These are phyloP conservation scores for Chelidonichthys spinosus DNA, from an alignment of 2,797 vertebrate genomes.

Conservation along the genomic window DNA sequence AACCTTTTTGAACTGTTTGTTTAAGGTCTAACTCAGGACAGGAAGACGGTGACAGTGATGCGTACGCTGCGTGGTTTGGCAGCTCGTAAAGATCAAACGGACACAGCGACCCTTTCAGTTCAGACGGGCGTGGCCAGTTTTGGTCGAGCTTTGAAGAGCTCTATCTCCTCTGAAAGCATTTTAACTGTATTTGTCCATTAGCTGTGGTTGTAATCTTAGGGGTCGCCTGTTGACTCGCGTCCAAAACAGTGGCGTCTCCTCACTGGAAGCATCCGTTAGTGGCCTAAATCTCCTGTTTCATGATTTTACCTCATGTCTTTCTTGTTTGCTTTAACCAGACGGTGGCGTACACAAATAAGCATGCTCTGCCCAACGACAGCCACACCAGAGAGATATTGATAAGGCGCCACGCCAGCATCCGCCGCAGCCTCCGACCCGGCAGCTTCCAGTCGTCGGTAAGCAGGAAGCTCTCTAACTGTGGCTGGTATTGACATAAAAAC, in stretches of 20 bases:
- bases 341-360: conserved; percentile 89
- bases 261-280: background rate
- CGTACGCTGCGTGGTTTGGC: background rate
- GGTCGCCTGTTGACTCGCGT: background rate
- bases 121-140: conserved; percentile 60
- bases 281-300: background rate
- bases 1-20: conserved; percentile 32
- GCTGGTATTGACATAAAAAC: background rate
- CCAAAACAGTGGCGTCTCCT: background rate
- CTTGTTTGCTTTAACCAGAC: conserved; percentile 83
- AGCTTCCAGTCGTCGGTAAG: conserved; percentile 76
- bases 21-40: conserved; percentile 6
- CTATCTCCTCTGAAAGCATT: conserved; percentile 15
- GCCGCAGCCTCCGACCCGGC: conserved; percentile 87
- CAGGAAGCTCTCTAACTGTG: background rate
- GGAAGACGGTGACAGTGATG: conserved; percentile 19
- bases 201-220: background rate
- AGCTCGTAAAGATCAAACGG: conserved; percentile 10
- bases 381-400: conserved; percentile 94
- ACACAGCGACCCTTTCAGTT: background rate
- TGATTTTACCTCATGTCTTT: background rate
- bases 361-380: conserved; percentile 89
- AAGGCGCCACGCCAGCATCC: conserved; percentile 90
- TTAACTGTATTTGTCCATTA: background rate
- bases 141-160: conserved; percentile 50